phyloP scores from a whole-genome alignment of 2,888 invertebrate species.

The Melangyna quadrimaculata region DNA sequence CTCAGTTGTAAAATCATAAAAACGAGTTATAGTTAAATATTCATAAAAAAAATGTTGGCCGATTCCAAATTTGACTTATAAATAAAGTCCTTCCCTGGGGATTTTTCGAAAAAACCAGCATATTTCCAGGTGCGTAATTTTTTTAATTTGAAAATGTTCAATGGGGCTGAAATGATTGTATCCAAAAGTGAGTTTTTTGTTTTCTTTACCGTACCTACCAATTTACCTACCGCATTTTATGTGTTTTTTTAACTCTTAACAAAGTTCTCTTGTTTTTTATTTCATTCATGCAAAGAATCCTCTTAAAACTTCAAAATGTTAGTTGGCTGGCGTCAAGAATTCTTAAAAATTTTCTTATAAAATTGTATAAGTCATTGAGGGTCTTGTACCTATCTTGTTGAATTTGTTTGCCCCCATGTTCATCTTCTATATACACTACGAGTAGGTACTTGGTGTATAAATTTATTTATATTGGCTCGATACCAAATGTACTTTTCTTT shows the following conservation, averaged over 20 bases:
- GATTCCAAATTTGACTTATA: no score
- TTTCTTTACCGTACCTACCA: neutral
- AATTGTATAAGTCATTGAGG: slow-evolving; percentile 11
- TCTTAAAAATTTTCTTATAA: slow-evolving; percentile 25
- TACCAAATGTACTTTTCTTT: slow-evolving; percentile 24
- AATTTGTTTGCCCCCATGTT: slow-evolving; percentile 11
- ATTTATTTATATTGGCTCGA: slow-evolving; percentile 33
- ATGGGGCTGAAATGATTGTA: no score
- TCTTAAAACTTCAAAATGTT: neutral
- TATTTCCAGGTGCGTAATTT: no score
- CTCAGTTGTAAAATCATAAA: no score
- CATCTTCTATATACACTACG: neutral
- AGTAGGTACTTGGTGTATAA: neutral
- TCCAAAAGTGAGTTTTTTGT: neutral
- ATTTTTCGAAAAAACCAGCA: no score
- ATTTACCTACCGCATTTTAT: neutral
- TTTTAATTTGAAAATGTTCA: no score
- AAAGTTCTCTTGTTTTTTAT: neutral
- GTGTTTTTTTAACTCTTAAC: neutral
- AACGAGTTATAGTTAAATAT: no score
- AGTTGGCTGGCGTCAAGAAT: slow-evolving; percentile 16
- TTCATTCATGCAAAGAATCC: neutral
- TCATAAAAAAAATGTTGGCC: no score
- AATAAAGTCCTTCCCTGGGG: no score
- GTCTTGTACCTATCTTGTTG: no score